phyloP scores from a whole-genome alignment of 2,888 invertebrate species.

The Diarsia rubi region DNA sequence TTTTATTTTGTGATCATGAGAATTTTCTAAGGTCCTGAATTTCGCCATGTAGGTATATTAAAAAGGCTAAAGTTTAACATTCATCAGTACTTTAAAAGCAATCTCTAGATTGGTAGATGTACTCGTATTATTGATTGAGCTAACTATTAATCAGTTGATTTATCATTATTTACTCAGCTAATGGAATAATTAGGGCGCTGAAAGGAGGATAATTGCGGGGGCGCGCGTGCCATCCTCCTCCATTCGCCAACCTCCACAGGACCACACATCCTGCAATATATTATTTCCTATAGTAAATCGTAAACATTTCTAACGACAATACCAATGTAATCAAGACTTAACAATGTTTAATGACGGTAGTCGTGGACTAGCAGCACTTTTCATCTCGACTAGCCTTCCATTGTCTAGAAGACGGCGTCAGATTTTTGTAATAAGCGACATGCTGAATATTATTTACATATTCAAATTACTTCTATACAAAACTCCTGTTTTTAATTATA shows the following conservation, averaged over 20 bases:
- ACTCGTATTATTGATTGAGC: constrained; percentile 54
- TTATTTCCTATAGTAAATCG: constrained; percentile 49
- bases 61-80: constrained; percentile 31
- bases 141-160: constrained; percentile 80
- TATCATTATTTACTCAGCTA: constrained; percentile 87
- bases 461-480: constrained; percentile 90
- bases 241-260: constrained; percentile 68
- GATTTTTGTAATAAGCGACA: constrained; percentile 77
- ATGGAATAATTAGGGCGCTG: constrained; percentile 85
- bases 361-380: constrained; percentile 2
- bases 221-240: constrained; percentile 62
- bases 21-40: constrained; percentile 12
- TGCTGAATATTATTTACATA: constrained; percentile 87
- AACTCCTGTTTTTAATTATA: constrained; percentile 91
- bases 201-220: constrained; percentile 79
- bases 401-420: constrained; percentile 61
- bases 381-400: constrained; percentile 36
- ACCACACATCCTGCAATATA: constrained; percentile 50
- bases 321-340: constrained; percentile 3
- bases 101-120: constrained; percentile 39
- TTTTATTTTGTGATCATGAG: constrained; percentile 38
- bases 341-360: constrained; percentile 1
- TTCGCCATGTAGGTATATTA: not conserved
- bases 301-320: constrained; percentile 25
- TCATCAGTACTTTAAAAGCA: constrained; percentile 44